Conservation (phyloP, 2,888 invertebrate species). For the Dermolepida albohirtum region DNA sequence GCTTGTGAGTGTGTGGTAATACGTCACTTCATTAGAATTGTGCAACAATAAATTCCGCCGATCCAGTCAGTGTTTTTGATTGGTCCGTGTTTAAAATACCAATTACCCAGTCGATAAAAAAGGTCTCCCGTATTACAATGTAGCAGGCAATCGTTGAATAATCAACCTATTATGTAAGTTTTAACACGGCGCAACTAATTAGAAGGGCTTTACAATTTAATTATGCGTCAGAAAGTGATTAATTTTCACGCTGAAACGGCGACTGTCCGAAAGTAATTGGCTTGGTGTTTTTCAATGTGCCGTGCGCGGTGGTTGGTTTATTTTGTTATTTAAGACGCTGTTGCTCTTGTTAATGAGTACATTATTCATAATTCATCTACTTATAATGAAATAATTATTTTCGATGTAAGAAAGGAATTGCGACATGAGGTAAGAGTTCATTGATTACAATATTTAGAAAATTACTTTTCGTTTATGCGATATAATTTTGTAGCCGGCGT, state of each 20-base stretch:
- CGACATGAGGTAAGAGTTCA: no score
- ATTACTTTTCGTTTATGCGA: no score
- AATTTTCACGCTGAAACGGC: conserved; percentile 48
- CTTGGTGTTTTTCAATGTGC: conserved; percentile 34
- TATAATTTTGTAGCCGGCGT: no score
- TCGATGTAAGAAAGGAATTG: background rate
- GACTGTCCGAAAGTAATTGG: conserved; percentile 45
- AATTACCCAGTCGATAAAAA: conserved; percentile 25
- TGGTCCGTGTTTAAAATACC: conserved; percentile 29
- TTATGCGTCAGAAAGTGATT: conserved; percentile 53
- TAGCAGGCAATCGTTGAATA: conserved; percentile 40
- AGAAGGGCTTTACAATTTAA: conserved; percentile 52
- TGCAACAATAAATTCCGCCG: conserved; percentile 25
- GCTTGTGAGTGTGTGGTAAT: no score
- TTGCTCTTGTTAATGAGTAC: conserved; percentile 18
- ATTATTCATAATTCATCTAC: conserved; percentile 7
- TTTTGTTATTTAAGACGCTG: conserved; percentile 22
- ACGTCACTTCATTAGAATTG: no score
- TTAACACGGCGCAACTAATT: conserved; percentile 47
- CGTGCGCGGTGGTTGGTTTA: conserved; percentile 44
- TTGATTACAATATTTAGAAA: no score
- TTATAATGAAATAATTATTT: conserved; percentile 13
- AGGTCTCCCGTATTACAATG: conserved; percentile 29
- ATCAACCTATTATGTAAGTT: conserved; percentile 42
- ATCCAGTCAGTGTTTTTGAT: conserved; percentile 9